Conservation (phyloP, 2,113 vertebrate genomes). For the Echinops telfairi region DNA sequence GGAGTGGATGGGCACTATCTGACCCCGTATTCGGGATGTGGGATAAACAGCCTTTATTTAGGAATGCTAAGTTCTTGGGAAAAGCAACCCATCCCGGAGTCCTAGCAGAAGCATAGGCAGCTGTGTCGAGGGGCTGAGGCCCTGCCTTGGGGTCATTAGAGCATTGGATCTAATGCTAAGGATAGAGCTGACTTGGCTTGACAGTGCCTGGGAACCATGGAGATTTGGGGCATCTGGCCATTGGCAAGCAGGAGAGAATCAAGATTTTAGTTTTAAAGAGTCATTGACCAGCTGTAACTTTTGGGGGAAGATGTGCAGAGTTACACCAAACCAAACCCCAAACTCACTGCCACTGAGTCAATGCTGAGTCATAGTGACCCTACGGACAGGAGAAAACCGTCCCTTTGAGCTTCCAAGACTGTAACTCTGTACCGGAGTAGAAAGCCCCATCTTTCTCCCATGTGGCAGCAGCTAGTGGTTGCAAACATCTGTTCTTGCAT, state of each 20-base stretch:
- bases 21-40: neutral
- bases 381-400: too few species aligned
- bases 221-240: neutral
- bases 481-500: too few species aligned
- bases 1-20: neutral
- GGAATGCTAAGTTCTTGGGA: slow-evolving; percentile 6
- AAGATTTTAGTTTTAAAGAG: slow-evolving; percentile 60
- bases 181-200: neutral
- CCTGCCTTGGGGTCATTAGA: neutral
- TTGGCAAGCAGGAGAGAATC: neutral
- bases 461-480: too few species aligned
- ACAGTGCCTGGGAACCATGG: neutral
- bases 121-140: neutral
- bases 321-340: too few species aligned
- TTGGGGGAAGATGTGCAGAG: too few species aligned
- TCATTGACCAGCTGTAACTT: neutral
- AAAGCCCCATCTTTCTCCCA: too few species aligned
- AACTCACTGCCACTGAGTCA: too few species aligned
- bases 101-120: neutral
- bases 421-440: too few species aligned
- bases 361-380: too few species aligned
- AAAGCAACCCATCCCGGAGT: neutral
- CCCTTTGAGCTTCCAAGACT: too few species aligned
- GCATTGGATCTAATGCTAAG: neutral
- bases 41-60: neutral